Evolutionary conservation across 2,797 vertebrate species (phyloP), one percentile per base, ranked within the genome.

Genomic region (Petrocephalus sullivani): DNA sequence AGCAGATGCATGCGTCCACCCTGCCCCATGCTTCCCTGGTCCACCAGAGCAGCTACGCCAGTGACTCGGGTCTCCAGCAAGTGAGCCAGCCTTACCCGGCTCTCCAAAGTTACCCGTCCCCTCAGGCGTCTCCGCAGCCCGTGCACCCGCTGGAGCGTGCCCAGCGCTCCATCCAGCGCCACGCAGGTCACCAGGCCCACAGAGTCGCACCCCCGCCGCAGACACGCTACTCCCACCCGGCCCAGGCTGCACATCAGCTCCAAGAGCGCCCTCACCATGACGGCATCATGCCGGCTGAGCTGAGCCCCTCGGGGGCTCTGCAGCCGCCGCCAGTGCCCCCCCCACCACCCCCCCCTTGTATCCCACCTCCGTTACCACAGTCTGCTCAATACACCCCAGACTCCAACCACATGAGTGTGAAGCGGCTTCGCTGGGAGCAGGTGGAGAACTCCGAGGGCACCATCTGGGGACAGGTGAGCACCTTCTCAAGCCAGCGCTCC

Each of bases 381-480:
- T 91, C 94, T 8, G 94, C 96, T 91, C 95, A 95, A 87, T 94
- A 95, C 54, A 92, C 96, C 60, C 95, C 96, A 0, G 97, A 98
- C 89, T 91, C 96, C 93, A 98, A 96, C 93, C 98, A 99, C 95
- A 98, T 99, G 98, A 99, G 97, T 0, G 98, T 99, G 91, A 99
- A 99, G 94, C 94, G 98, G 89, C 96, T 99, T 91, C 97, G 98
- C 75, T 99, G 98, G 98, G 98, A 99, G 94, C 98, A 99, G 93
- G 98, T 99, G 95, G 98, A 99, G 94, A 99, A 99, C 94, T 99
- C 98, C 0, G 98, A 99, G 92, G 98, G 98, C 83, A 99, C 98
- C 90, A 99, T 99, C 91, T 99, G 98, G 98, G 98, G 98, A 3
- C 98, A 99, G 97, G 98, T 97, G 90, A 92, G 37, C 23, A 23